These are phyloP conservation scores for Cynoglossus semilaevis DNA, from an alignment of 2,113 vertebrate genomes.

Conservation along the genomic window DNA sequence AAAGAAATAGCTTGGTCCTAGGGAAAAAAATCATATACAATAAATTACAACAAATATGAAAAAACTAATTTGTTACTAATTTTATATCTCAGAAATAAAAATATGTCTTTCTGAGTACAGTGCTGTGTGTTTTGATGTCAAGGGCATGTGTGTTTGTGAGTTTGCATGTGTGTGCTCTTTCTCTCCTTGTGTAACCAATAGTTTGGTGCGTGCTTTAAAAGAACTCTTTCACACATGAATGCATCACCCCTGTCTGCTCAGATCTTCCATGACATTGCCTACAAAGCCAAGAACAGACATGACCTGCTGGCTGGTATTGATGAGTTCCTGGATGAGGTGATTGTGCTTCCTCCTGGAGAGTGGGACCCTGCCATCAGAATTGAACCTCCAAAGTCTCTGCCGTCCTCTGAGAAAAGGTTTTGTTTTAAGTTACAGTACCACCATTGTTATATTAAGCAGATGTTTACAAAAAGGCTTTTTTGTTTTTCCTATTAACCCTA, in stretches of 20 bases:
- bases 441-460: not conserved
- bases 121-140: no score
- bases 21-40: no score
- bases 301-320: constrained; percentile 96
- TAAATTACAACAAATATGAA: no score
- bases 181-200: no score
- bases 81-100: no score
- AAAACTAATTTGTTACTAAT: no score
- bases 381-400: constrained; percentile 94
- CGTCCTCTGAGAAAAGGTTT: constrained; percentile 98
- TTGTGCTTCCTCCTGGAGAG: constrained; percentile 96
- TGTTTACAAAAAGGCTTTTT: not conserved
- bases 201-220: not conserved
- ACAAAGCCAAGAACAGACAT: constrained; percentile 95
- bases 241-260: constrained; percentile 52
- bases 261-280: constrained; percentile 98
- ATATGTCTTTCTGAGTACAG: no score
- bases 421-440: not conserved
- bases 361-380: constrained; percentile 98
- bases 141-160: no score
- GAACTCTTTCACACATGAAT: constrained; percentile 24
- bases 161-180: no score
- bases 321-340: constrained; percentile 97
- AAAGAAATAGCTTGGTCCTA: no score
- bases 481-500: no score